Evolutionary conservation across 2,888 invertebrate genomes (phyloP).

Genomic region (Liopterus haemorrhoidalis): DNA sequence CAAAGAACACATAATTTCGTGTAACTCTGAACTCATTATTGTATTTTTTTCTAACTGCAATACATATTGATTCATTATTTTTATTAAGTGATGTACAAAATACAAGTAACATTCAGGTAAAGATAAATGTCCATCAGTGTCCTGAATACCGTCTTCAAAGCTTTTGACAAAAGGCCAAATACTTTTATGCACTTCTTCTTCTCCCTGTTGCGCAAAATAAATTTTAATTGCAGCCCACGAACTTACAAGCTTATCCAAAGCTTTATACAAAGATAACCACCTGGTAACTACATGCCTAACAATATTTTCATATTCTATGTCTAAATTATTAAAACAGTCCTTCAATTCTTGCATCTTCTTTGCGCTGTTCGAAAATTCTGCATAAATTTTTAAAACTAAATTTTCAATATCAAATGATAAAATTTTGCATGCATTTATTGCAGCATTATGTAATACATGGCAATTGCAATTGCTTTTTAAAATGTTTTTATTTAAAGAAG

Average conservation of each 20-base stretch:
- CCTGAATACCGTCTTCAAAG: neutral
- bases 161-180: neutral
- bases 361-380: conserved; percentile 28
- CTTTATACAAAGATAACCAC: conserved; percentile 25
- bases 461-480: conserved; percentile 28
- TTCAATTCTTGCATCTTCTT: conserved; percentile 26
- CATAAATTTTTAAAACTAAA: conserved; percentile 31
- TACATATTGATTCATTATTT: conserved; percentile 3
- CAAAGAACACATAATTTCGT: too few relatives aligned
- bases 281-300: conserved; percentile 28
- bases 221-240: conserved; percentile 22
- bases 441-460: conserved; percentile 28
- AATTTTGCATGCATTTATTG: conserved; percentile 26
- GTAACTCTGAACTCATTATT: too few relatives aligned
- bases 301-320: conserved; percentile 27
- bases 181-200: neutral
- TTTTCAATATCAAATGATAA: conserved; percentile 30
- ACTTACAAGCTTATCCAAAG: conserved; percentile 22
- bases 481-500: conserved; percentile 14
- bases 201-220: conserved; percentile 9
- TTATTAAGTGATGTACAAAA: neutral
- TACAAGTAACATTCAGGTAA: conserved; percentile 3
- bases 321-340: conserved; percentile 28
- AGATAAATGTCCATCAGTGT: conserved; percentile 3
- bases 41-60: too few relatives aligned